These are phyloP conservation scores for Hormaphis cornu DNA, from an alignment of 1,140 invertebrate genomes.

Conservation along the genomic window DNA sequence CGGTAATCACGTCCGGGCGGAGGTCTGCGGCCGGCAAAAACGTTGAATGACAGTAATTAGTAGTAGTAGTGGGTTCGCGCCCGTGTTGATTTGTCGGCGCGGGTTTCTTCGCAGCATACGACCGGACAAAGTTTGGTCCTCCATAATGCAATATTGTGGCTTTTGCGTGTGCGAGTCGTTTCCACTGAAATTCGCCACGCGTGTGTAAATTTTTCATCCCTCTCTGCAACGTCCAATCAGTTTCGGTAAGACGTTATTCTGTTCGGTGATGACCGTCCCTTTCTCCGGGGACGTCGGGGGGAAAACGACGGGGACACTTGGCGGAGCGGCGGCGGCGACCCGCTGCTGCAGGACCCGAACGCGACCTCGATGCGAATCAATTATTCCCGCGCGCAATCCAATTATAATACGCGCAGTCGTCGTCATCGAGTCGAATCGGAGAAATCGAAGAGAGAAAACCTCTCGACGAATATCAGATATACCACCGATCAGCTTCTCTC, in stretches of 20 bases:
- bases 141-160: slow-evolving; percentile 16
- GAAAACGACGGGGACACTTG: slow-evolving; percentile 28
- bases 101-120: slow-evolving; percentile 25
- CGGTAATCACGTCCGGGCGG: slow-evolving; percentile 13
- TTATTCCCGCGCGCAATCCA: slow-evolving; percentile 12
- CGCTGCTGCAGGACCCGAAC: slow-evolving; percentile 7
- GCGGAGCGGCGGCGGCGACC: no score
- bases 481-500: no score
- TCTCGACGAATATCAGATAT: no score
- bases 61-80: not conserved
- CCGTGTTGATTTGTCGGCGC: slow-evolving; percentile 27
- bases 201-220: slow-evolving; percentile 28
- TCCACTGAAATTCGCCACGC: no score
- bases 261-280: not conserved
- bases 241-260: no score
- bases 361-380: slow-evolving; percentile 26
- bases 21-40: slow-evolving; percentile 16
- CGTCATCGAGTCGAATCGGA: no score
- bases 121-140: slow-evolving; percentile 21
- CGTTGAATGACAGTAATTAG: slow-evolving; percentile 33
- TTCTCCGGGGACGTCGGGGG: no score
- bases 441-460: no score
- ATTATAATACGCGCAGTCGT: not conserved
- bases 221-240: slow-evolving; percentile 15
- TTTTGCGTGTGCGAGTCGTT: not conserved